Conservation (phyloP, 1,140 invertebrate species). For the Sycobia sp. region DNA sequence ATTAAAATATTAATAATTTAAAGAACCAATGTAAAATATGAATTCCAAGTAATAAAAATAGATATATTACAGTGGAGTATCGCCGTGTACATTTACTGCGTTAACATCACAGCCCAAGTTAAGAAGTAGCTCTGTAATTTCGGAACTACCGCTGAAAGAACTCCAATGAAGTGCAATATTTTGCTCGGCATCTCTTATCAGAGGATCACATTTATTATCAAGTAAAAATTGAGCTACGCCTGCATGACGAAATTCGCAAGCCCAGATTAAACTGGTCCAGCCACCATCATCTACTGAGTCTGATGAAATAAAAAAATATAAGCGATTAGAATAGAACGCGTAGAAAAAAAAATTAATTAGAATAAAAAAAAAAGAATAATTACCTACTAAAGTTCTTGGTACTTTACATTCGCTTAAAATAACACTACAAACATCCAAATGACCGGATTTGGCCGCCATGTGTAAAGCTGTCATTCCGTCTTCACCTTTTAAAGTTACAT, state of each 20-base stretch:
- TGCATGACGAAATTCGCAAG: conserved; percentile 80
- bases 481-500: conserved; percentile 77
- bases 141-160: conserved; percentile 78
- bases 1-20: conserved; percentile 27
- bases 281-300: conserved; percentile 86
- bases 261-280: conserved; percentile 94
- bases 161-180: conserved; percentile 91
- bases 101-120: conserved; percentile 78
- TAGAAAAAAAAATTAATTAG: conserved; percentile 5
- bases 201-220: conserved; percentile 78
- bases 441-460: conserved; percentile 78
- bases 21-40: conserved; percentile 15
- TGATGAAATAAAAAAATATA: conserved; percentile 38
- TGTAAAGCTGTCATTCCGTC: conserved; percentile 90
- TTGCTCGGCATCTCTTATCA: conserved; percentile 83
- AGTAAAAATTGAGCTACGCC: conserved; percentile 79
- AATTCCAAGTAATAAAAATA: conserved; percentile 17
- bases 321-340: background rate
- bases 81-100: conserved; percentile 82
- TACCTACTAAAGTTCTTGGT: conserved; percentile 58
- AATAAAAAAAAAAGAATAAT: conserved; percentile 28
- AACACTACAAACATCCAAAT: conserved; percentile 70
- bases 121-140: conserved; percentile 77
- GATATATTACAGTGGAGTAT: conserved; percentile 83
- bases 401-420: conserved; percentile 64